Percentiles rank a stretch among this genome's conserved stretches.
Evolutionary conservation across 2,797 vertebrate genomes (phyloP).

Genomic region (Bovichtus variegatus): DNA sequence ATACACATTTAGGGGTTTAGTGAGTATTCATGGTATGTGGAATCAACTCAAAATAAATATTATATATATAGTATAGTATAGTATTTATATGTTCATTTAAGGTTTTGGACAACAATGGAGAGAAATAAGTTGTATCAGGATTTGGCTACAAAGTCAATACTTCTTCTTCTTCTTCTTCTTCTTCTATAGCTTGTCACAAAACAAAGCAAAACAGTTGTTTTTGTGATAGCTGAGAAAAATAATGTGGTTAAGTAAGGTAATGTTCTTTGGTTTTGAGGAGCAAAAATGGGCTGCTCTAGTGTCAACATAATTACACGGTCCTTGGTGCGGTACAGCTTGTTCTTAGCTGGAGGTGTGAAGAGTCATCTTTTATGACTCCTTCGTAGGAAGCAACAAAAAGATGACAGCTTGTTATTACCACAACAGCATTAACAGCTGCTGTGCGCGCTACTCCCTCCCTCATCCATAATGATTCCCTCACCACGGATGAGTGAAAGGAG

Average conservation of each 20-base stretch:
- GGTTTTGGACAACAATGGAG: too few species aligned
- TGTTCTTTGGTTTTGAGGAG: neutral
- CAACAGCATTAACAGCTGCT: slow-evolving; percentile 51
- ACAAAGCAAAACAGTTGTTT: too few species aligned
- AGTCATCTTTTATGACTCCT: slow-evolving; percentile 15
- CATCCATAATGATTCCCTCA: slow-evolving; percentile 29
- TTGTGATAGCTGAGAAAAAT: too few species aligned
- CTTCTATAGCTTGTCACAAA: too few species aligned
- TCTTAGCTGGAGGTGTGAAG: slow-evolving; percentile 25
- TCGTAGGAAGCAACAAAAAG: slow-evolving; percentile 28
- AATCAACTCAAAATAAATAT: too few species aligned
- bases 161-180: too few species aligned
- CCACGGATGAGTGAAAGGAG: slow-evolving; percentile 41
- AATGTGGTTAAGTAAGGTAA: neutral
- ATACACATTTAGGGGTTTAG: too few species aligned
- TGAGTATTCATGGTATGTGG: too few species aligned
- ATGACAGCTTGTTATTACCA: slow-evolving; percentile 50
- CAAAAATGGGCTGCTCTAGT: neutral
- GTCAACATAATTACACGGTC: neutral
- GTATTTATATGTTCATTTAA: too few species aligned
- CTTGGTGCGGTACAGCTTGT: neutral
- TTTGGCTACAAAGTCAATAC: too few species aligned
- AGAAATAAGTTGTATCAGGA: too few species aligned
- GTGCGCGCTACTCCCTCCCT: slow-evolving; percentile 18
- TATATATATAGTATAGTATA: too few species aligned